Evolutionary conservation across 2,797 vertebrate genomes (phyloP).

Genomic region (Iguana delicatissima): DNA sequence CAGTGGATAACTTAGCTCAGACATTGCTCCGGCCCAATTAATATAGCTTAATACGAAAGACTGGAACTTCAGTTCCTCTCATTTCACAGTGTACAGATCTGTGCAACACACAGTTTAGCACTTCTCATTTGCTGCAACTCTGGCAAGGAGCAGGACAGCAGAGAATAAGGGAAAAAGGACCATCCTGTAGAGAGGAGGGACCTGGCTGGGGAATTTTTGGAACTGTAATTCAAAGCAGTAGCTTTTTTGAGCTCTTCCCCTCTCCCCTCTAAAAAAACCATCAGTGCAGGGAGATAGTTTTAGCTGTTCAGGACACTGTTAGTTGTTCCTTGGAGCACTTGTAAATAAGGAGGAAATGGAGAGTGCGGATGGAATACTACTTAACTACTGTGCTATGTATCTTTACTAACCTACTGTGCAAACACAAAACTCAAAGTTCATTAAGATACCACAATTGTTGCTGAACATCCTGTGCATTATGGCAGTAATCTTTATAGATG

Average conservation of each 20-base stretch:
- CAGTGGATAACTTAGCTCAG: not conserved
- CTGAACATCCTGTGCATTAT: conserved; percentile 33
- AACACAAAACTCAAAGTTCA: conserved; percentile 58
- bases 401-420: conserved; percentile 49
- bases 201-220: too few relatives aligned
- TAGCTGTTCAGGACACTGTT: not conserved
- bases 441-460: conserved; percentile 37
- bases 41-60: not conserved
- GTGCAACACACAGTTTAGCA: too few relatives aligned
- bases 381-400: not conserved
- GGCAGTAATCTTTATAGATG: conserved; percentile 11
- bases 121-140: not conserved
- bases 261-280: not conserved
- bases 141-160: not conserved
- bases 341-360: not conserved
- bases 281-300: not conserved
- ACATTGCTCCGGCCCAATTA: not conserved
- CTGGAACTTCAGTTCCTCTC: not conserved
- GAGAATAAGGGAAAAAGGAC: not conserved
- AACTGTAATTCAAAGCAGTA: too few relatives aligned
- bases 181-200: not conserved
- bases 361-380: not conserved
- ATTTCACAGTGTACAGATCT: not conserved
- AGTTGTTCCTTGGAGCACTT: not conserved
- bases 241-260: not conserved